These are phyloP conservation scores for Cisticola juncidis DNA, from an alignment of 2,113 vertebrate species.

Conservation along the genomic window DNA sequence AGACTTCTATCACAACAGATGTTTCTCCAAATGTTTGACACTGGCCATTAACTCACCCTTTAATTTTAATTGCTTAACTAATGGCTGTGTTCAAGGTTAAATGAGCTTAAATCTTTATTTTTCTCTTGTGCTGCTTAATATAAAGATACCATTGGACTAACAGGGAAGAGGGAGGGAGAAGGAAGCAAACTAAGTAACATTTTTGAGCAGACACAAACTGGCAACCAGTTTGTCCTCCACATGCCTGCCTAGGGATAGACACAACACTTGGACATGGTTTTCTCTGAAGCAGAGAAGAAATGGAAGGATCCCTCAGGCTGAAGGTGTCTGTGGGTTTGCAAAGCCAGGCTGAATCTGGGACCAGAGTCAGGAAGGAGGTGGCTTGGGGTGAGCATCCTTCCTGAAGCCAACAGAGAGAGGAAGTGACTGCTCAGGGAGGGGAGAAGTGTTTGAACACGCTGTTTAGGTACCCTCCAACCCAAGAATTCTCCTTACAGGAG, in stretches of 20 bases:
- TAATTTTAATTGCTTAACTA: constrained; percentile 74
- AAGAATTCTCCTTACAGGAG: neutral
- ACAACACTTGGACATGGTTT: neutral
- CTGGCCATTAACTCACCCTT: constrained; percentile 74
- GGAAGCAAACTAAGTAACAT: neutral
- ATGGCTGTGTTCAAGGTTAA: constrained; percentile 71
- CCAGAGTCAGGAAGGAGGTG: neutral
- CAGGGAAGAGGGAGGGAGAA: neutral
- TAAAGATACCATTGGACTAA: neutral
- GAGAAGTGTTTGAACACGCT: fast-evolving
- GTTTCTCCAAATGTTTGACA: constrained; percentile 71
- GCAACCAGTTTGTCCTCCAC: neutral
- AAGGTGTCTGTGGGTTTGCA: neutral
- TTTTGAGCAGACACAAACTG: neutral
- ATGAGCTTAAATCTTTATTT: constrained; percentile 60
- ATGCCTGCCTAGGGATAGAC: neutral
- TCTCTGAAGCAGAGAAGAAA: neutral
- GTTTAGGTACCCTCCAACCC: neutral
- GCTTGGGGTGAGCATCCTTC: neutral
- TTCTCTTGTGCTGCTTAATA: neutral
- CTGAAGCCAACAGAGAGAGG: neutral
- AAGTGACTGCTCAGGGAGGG: neutral
- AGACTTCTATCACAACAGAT: constrained; percentile 69
- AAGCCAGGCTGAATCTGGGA: neutral
- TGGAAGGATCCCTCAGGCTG: neutral